Conservation (phyloP, 1,140 invertebrate genomes). For the Caenorhabditis remanei region DNA sequence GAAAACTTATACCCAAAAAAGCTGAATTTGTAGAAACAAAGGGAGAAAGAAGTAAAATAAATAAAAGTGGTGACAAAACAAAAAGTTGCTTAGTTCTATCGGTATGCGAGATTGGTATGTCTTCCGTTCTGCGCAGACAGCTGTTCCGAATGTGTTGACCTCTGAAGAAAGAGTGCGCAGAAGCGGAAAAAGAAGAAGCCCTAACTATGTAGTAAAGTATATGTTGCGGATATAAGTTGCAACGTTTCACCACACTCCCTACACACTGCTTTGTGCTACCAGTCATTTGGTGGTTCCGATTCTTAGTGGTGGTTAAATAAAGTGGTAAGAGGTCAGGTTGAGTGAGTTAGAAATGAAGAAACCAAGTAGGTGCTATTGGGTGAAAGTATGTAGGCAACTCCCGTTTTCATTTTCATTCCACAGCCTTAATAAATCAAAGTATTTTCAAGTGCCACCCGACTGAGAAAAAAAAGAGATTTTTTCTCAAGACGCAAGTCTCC, state of each 20-base stretch:
- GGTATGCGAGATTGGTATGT: background rate
- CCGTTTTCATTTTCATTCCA: background rate
- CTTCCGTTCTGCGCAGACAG: slow-evolving; percentile 30
- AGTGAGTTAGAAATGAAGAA: slow-evolving; percentile 12
- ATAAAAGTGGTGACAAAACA: background rate
- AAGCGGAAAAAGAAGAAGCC: slow-evolving; percentile 51
- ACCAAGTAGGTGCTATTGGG: background rate
- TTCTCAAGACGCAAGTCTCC: background rate
- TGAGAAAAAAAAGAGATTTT: background rate
- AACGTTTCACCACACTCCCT: slow-evolving; percentile 43
- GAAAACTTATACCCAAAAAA: background rate
- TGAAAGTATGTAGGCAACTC: background rate
- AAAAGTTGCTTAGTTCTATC: background rate
- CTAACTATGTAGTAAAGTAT: slow-evolving; percentile 54
- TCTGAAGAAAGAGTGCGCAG: slow-evolving; percentile 7
- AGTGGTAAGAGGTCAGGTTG: slow-evolving; percentile 19
- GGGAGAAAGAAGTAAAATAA: background rate
- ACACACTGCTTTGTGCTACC: slow-evolving; percentile 12
- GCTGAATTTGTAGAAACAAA: background rate
- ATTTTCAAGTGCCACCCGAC: background rate
- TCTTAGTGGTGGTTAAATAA: slow-evolving; percentile 50
- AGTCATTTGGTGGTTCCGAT: slow-evolving; percentile 31
- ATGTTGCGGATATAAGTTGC: slow-evolving; percentile 55
- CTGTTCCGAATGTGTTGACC: slow-evolving; percentile 50
- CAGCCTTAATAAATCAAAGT: slow-evolving; percentile 23